Percentiles rank a stretch among this genome's conserved stretches.
phyloP scores from a whole-genome alignment of 1,140 invertebrate species.

The Riptortus pedestris region DNA sequence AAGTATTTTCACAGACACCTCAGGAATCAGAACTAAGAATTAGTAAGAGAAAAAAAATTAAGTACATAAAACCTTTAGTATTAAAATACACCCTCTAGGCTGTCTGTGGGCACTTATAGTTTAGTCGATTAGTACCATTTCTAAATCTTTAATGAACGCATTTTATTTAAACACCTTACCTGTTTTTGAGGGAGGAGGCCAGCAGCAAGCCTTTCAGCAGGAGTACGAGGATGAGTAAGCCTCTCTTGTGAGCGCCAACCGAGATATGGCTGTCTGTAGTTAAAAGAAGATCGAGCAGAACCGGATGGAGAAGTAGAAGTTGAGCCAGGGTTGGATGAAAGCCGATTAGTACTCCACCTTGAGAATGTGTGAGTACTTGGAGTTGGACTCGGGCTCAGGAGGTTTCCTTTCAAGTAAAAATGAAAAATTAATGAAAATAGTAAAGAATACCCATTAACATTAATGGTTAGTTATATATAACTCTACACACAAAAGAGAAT shows the following conservation, averaged over 20 bases:
- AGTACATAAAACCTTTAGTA: no score
- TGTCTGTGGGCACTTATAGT: no score
- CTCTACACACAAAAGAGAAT: no score
- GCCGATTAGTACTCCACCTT: constrained; percentile 72
- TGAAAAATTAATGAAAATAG: not conserved
- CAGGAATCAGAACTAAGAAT: no score
- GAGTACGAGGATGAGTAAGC: constrained; percentile 60
- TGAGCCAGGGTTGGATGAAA: constrained; percentile 55
- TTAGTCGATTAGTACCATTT: no score
- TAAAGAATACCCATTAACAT: not conserved
- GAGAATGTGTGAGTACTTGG: constrained; percentile 49
- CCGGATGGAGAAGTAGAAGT: constrained; percentile 49
- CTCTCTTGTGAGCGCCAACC: constrained; percentile 83
- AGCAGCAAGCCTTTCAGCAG: constrained; percentile 61
- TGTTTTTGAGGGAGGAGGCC: constrained; percentile 43
- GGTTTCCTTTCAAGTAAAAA: constrained; percentile 19
- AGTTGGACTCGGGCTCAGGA: constrained; percentile 40
- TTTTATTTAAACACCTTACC: constrained; percentile 18
- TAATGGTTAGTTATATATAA: no score
- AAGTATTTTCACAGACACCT: no score
- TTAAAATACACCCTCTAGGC: no score
- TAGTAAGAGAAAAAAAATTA: no score
- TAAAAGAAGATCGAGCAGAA: constrained; percentile 52
- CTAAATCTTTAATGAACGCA: no score
- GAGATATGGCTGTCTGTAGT: constrained; percentile 67